Base-by-base conservation (phyloP, 2,113 vertebrate genomes). In the Periophthalmodon schlosseri region DNA sequence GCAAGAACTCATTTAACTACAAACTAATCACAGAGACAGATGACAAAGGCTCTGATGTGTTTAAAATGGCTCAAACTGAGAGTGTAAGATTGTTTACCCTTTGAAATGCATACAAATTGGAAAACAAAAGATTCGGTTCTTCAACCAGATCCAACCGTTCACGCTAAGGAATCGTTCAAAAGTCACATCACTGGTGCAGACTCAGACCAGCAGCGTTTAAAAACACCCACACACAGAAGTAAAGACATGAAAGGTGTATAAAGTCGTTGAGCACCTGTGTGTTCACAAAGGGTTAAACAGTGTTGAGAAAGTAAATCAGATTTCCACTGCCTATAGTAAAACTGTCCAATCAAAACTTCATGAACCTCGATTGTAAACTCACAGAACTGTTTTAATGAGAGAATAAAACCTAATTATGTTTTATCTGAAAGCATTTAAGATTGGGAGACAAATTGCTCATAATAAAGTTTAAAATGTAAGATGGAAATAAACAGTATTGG, bases 151-250 rank as follows among this genome's bases (percentile, higher is more conserved):
- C 28, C 1, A 28, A 28, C 28, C 3, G 2, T 28, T 28, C 28
- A 28, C 28, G 3, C 3, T 28, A 3, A 28, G 28, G 28, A 28
- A 28, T 28, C 28, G 28, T n/a, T n/a, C n/a, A n/a, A n/a, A n/a
- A n/a, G n/a, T 61, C 3, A 39, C 9, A 39, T 8, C 36, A 78
- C 66, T 72, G 65, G 63, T 84, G 77, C 65, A 78, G 50, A 58
- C n/a, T n/a, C n/a, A n/a, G n/a, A n/a, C n/a, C n/a, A n/a, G n/a
- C 75, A 77, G 81, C 72, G 72, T 71, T 52, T 1, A 0, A 33
- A 44, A 47, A 78, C 66, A 75, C 10, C 11, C 24, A 63, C 24
- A 28, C 24, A 2, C 14, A 28, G 68, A 70, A 68, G 74, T 69
- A 60, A 34, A 77, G 63, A 61, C 74, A 67, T 70, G 47, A 72